phyloP scores from a whole-genome alignment of 2,888 invertebrate genomes.

The Hipparchia sbordonii region DNA sequence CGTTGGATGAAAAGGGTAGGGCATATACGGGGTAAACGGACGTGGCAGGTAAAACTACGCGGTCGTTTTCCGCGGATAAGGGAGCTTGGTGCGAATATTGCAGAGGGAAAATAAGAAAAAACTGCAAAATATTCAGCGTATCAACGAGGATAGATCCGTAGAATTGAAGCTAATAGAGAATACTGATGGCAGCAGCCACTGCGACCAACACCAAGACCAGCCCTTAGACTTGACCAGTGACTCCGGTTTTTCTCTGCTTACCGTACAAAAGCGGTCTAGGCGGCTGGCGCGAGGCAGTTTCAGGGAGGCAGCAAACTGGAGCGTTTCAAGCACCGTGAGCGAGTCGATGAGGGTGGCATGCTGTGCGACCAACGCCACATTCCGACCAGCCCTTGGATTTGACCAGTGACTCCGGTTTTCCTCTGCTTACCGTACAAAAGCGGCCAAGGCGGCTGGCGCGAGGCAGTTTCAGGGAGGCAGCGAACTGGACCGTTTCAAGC shows the following conservation, averaged over 20 bases:
- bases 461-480: slow-evolving; percentile 91
- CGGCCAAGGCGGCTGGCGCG: slow-evolving; percentile 54
- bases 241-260: slow-evolving; percentile 64
- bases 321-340: slow-evolving; percentile 92
- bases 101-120: too few relatives aligned
- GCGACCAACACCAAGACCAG: slow-evolving; percentile 85
- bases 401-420: slow-evolving; percentile 80
- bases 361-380: too few relatives aligned
- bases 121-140: too few relatives aligned
- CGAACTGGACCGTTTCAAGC: slow-evolving; percentile 91
- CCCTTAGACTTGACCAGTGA: too few relatives aligned
- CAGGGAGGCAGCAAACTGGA: slow-evolving; percentile 92
- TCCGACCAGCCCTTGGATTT: slow-evolving; percentile 85
- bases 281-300: slow-evolving; percentile 83
- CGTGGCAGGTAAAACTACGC: too few relatives aligned
- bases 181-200: slow-evolving; percentile 33
- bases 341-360: too few relatives aligned
- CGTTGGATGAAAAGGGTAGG: too few relatives aligned
- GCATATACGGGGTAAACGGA: too few relatives aligned
- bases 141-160: too few relatives aligned
- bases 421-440: slow-evolving; percentile 53
- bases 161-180: too few relatives aligned
- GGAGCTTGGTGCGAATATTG: too few relatives aligned
- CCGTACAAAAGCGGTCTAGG: slow-evolving; percentile 58
- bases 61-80: too few relatives aligned